Evolutionary conservation across 2,888 invertebrate genomes (phyloP).

Genomic region (Oxytorus armatus): DNA sequence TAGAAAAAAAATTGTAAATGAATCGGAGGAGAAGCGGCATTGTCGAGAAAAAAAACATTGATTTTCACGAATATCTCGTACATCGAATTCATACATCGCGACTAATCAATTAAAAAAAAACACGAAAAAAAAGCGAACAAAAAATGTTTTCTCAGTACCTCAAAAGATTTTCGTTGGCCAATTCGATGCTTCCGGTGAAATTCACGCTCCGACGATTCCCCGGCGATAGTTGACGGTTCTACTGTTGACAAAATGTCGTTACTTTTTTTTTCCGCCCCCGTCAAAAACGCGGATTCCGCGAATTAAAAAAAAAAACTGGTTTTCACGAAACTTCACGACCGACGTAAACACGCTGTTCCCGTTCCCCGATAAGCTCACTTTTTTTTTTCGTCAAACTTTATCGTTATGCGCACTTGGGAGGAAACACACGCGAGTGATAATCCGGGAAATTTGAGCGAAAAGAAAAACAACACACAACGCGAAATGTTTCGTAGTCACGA

Average conservation of each 20-base stretch:
- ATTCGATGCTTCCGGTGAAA: not conserved
- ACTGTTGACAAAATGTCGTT: not conserved
- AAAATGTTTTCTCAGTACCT: not conserved
- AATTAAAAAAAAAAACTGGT: conserved; percentile 10
- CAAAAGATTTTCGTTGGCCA: not conserved
- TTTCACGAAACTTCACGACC: conserved; percentile 14
- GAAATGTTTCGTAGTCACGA: conserved; percentile 16
- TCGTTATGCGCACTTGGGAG: conserved; percentile 1
- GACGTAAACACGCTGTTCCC: not conserved
- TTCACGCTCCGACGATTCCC: not conserved
- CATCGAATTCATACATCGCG: too few relatives aligned
- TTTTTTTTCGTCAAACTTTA: not conserved
- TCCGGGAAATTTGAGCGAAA: not conserved
- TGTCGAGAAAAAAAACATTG: too few relatives aligned
- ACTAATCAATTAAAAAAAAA: too few relatives aligned
- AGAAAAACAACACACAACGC: conserved; percentile 7
- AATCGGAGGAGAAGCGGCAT: too few relatives aligned
- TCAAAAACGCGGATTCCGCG: not conserved
- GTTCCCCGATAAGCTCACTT: conserved; percentile 14
- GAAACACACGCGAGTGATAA: conserved; percentile 8
- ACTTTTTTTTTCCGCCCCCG: not conserved
- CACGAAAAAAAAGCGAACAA: too few relatives aligned
- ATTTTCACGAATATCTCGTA: too few relatives aligned
- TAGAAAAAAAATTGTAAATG: too few relatives aligned
- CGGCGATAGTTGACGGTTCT: too few relatives aligned